phyloP scores from a whole-genome alignment of 1,140 invertebrate genomes.

The Drosophila rhopaloa region DNA sequence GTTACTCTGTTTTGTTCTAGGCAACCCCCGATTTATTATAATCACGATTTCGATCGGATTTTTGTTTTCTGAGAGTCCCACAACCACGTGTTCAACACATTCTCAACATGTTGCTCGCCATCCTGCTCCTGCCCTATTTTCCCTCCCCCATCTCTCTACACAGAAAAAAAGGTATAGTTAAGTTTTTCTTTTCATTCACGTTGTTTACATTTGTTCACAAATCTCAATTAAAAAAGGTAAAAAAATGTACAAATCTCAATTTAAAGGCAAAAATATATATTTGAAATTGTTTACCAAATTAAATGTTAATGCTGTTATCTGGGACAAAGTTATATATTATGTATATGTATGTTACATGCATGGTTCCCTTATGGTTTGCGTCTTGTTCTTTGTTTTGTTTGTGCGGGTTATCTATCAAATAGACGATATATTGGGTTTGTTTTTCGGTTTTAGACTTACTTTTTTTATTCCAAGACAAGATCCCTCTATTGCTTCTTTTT shows the following conservation, averaged over 20 bases:
- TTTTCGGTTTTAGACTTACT: neutral
- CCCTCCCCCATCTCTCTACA: neutral
- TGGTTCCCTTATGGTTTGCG: constrained; percentile 22
- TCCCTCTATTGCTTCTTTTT: neutral
- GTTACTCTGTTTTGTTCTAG: constrained; percentile 17
- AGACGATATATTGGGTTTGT: constrained; percentile 37
- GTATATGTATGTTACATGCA: too few species aligned
- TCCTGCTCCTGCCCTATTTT: constrained; percentile 1
- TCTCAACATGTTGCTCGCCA: constrained; percentile 66
- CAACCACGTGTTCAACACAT: constrained; percentile 78
- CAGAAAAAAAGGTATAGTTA: neutral
- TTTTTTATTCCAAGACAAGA: too few species aligned
- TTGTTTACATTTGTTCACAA: too few species aligned
- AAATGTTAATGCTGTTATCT: too few species aligned
- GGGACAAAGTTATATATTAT: too few species aligned
- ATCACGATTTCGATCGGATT: constrained; percentile 36
- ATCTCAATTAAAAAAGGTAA: too few species aligned
- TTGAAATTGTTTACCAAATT: too few species aligned
- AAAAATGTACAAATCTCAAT: too few species aligned
- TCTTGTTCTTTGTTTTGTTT: constrained; percentile 48
- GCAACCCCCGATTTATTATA: constrained; percentile 22
- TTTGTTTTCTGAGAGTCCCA: constrained; percentile 9
- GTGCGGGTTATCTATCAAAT: constrained; percentile 78
- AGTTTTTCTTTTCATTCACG: too few species aligned
- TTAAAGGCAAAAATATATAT: too few species aligned